These are phyloP conservation scores for Heliconius hortense DNA, from an alignment of 2,888 invertebrate genomes.

Conservation along the genomic window DNA sequence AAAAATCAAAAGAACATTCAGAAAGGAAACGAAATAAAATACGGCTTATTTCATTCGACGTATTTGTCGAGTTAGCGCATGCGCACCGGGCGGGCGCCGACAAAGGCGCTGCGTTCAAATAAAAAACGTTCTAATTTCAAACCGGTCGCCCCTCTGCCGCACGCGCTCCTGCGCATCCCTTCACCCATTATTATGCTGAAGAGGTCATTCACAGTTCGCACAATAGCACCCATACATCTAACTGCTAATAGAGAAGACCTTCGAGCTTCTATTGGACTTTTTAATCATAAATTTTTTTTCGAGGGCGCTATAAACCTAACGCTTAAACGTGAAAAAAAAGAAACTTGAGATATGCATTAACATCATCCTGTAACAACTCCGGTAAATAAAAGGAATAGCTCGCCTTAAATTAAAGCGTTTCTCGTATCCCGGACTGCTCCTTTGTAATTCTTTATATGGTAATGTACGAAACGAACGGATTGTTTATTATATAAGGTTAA, in stretches of 20 bases:
- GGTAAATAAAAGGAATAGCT: constrained; percentile 38
- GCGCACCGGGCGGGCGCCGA: constrained; percentile 79
- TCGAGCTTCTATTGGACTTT: constrained; percentile 53
- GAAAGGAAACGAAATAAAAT: constrained; percentile 74
- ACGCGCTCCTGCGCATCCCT: constrained; percentile 81
- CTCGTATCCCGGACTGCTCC: constrained; percentile 37
- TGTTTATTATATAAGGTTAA: constrained; percentile 33
- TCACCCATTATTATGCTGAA: constrained; percentile 78
- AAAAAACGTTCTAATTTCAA: constrained; percentile 82
- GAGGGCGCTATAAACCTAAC: constrained; percentile 46
- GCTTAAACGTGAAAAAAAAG: constrained; percentile 42
- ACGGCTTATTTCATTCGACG: constrained; percentile 79
- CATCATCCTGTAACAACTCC: constrained; percentile 42
- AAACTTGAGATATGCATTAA: constrained; percentile 47
- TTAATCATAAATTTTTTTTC: constrained; percentile 47
- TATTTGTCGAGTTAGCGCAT: constrained; percentile 81
- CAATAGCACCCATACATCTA: constrained; percentile 69
- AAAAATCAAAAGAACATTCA: constrained; percentile 64
- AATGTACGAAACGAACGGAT: constrained; percentile 37
- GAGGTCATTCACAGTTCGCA: constrained; percentile 82
- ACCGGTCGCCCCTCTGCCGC: constrained; percentile 75
- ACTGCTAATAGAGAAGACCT: constrained; percentile 66
- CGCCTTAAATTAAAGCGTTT: constrained; percentile 39
- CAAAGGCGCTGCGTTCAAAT: constrained; percentile 68
- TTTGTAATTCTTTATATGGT: constrained; percentile 41